Base-by-base conservation (phyloP, 1,140 invertebrate species). In the Cotesia vestalis region DNA sequence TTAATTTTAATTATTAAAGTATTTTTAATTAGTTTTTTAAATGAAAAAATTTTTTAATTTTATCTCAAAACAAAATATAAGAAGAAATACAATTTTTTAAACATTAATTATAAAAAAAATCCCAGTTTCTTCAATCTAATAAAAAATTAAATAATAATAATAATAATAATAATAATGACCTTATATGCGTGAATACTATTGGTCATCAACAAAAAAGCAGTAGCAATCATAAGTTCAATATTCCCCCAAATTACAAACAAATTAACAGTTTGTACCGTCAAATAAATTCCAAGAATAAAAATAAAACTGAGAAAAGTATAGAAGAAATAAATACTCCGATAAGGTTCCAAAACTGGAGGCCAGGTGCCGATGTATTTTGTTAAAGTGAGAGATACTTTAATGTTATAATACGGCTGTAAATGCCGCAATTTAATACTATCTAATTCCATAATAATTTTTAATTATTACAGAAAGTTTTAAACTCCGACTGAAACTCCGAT, bases 281-380 rank as follows among this genome's bases (percentile, higher is more conserved):
- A 59, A 14, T 75, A 74, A 38, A 78, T 73, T 4, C 75, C 77
- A 8, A 81, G 36, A 0, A 80, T 67, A n/a, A 80, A 76, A 0
- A 27, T 73, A 12, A 81, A 78, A 53, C 36, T 76, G 9, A 69
- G 55, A 20, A 66, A 1, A 0, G 72, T 76, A 17, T 78, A 81
- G n/a, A 80, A 0, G 1, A 73, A 20, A 55, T 78, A 81, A 3
- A 80, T 14, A 14, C 17, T 36, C 5, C 71, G 69, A 4, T 72
- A 72, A 4, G 60, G 73, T n/a, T 59, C 52, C 3, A 17, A 4
- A 0, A 3, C 3, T 12, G 73, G 74, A 0, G 79, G 70, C 81
- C 81, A 83, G 1, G 77, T 80, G 8, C 81, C 81, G 35, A 81
- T 62, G 17, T 75, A 81, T 52, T 75, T 73, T 27, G 80, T 69